phyloP scores from a whole-genome alignment of 2,113 vertebrate species.

The Murina feae region DNA sequence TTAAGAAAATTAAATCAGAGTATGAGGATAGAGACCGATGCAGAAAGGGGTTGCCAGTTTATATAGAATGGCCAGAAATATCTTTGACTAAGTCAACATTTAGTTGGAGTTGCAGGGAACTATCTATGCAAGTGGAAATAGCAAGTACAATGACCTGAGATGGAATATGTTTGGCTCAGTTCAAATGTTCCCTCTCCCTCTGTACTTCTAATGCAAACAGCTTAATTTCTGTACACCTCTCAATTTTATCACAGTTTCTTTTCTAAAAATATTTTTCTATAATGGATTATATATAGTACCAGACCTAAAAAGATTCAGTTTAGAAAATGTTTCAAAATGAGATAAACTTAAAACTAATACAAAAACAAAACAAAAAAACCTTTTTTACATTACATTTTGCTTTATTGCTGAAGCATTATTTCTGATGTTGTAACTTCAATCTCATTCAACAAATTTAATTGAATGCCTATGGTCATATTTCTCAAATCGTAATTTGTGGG shows the following conservation, averaged over 20 bases:
- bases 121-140: not conserved
- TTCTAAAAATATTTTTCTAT: not conserved
- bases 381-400: not conserved
- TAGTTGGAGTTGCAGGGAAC: not conserved
- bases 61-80: not conserved
- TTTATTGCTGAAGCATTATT: not conserved
- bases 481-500: not conserved
- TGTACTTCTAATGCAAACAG: not conserved
- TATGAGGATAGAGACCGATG: not conserved
- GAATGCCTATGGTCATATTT: not conserved
- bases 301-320: not conserved
- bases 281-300: not conserved
- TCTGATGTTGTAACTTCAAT: not conserved
- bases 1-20: not conserved
- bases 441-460: not conserved
- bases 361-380: not conserved
- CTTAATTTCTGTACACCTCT: not conserved
- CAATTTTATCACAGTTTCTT: slow-evolving; percentile 21
- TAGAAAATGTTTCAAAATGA: slow-evolving; percentile 1
- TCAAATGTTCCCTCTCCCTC: not conserved
- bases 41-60: not conserved
- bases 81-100: not conserved
- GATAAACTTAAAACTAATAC: not conserved
- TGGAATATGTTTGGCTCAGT: not conserved
- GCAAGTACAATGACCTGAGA: not conserved